Evolutionary conservation across 2,797 vertebrate genomes (phyloP).

Genomic region (Pantherophis vulpinus): DNA sequence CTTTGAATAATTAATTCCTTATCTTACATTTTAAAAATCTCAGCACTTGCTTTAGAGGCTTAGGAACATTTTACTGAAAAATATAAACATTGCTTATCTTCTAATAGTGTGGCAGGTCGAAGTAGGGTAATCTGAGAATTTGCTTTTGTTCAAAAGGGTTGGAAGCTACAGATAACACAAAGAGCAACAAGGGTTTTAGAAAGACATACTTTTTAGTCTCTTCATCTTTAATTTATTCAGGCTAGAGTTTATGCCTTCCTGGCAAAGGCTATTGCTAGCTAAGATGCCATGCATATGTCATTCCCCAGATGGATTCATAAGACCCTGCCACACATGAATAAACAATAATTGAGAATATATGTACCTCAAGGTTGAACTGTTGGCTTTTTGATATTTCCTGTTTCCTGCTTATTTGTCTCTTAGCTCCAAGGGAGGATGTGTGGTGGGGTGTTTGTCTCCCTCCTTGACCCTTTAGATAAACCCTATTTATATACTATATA

Average conservation of each 20-base stretch:
- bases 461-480: not conserved
- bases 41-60: not conserved
- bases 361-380: not conserved
- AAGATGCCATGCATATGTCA: not conserved
- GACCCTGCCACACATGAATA: not conserved
- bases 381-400: not conserved
- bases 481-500: not conserved
- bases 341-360: not conserved
- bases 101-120: not conserved
- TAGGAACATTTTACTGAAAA: conserved; percentile 7
- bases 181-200: not conserved
- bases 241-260: not conserved
- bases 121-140: not conserved
- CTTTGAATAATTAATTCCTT: not conserved
- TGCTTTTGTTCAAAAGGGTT: conserved; percentile 10
- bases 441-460: not conserved
- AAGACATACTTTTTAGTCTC: not conserved
- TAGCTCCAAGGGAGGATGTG: not conserved
- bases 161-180: not conserved
- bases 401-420: not conserved
- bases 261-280: not conserved
- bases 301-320: not conserved
- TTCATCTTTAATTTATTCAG: not conserved
- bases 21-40: not conserved
- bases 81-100: not conserved